A percentile compares a stretch with the other conserved stretches of the same genome.
phyloP scores from a whole-genome alignment of 2,113 vertebrate species.

The Tyrannus savana region DNA sequence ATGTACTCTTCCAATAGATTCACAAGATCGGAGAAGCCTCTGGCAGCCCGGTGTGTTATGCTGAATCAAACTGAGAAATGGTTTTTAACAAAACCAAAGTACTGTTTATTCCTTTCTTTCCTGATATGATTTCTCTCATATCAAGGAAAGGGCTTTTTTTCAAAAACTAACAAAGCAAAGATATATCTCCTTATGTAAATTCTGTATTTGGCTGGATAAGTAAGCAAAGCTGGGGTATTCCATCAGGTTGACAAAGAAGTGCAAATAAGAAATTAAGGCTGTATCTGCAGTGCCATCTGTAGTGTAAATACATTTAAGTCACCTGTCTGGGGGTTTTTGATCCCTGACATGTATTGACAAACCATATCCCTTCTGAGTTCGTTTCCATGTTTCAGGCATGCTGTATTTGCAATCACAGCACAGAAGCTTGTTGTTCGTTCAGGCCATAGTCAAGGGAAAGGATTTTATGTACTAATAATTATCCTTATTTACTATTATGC shows the following conservation, averaged over 20 bases:
- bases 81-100: not conserved
- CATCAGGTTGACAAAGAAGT: not conserved
- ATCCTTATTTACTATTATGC: not conserved
- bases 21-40: not conserved
- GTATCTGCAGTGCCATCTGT: too few species aligned
- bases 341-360: fast-evolving
- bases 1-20: not conserved
- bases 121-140: not conserved
- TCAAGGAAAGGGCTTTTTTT: not conserved
- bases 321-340: not conserved
- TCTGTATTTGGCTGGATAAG: not conserved
- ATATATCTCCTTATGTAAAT: not conserved
- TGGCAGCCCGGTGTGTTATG: not conserved
- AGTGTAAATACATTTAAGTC: not conserved
- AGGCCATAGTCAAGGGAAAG: not conserved
- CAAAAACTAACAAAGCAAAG: fast-evolving
- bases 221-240: not conserved
- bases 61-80: not conserved
- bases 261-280: not conserved
- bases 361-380: not conserved
- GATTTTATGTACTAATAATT: not conserved
- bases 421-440: not conserved
- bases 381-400: not conserved
- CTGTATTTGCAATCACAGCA: not conserved
- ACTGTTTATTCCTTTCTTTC: not conserved